Evolutionary conservation across 2,888 invertebrate genomes (phyloP).

Genomic region (Luperina nickerlii): DNA sequence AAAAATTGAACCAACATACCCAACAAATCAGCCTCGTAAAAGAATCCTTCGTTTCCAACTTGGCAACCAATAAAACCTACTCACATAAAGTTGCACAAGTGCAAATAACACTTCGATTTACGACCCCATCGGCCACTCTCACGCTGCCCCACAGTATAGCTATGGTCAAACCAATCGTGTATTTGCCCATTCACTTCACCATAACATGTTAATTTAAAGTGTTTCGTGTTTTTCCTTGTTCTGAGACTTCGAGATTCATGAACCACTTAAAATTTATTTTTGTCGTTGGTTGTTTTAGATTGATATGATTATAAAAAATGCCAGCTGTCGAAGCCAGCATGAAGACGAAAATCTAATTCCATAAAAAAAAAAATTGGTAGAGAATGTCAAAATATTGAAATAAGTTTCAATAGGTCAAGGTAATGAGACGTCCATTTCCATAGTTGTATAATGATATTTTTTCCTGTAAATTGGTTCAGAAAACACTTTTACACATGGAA

Average conservation of each 20-base stretch:
- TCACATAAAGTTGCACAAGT: conserved; percentile 34
- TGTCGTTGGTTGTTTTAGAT: neutral
- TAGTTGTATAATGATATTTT: neutral
- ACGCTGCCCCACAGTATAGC: conserved; percentile 5
- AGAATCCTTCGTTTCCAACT: neutral
- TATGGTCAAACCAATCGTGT: conserved; percentile 26
- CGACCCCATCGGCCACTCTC: conserved; percentile 24
- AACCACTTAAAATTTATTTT: conserved; percentile 23
- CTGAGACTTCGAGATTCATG: conserved; percentile 20
- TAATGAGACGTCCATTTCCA: neutral
- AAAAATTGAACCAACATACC: neutral
- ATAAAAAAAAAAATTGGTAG: neutral
- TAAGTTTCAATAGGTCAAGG: neutral
- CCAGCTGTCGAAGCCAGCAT: neutral
- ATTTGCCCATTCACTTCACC: conserved; percentile 21
- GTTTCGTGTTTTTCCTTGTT: conserved; percentile 38
- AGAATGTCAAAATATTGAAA: neutral
- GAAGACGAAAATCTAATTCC: neutral
- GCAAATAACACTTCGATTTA: conserved; percentile 34
- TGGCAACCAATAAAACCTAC: conserved; percentile 27
- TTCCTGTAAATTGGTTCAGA: neutral
- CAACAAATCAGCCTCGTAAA: neutral
- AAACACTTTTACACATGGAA: neutral
- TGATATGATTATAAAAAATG: neutral
- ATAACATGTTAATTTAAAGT: conserved; percentile 22